Evolutionary conservation across 2,113 vertebrate genomes (phyloP).

Genomic region (Alectura lathami): DNA sequence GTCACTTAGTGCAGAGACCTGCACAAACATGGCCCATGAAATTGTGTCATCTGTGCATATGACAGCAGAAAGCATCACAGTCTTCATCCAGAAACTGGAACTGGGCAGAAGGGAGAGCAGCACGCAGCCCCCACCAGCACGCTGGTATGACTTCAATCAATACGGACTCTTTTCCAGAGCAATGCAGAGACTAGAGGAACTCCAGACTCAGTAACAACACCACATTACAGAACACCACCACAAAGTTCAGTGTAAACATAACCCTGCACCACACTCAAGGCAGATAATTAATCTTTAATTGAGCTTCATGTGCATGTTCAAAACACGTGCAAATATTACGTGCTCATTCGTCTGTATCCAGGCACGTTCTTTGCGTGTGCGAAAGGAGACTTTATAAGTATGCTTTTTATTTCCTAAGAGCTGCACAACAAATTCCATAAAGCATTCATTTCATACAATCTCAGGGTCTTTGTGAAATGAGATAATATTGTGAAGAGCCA

Average conservation of each 20-base stretch:
- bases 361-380: not conserved
- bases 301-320: not conserved
- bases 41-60: not conserved
- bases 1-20: not conserved
- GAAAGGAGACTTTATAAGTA: not conserved
- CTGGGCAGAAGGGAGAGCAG: not conserved
- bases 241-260: not conserved
- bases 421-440: conserved; percentile 38
- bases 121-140: not conserved
- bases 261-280: not conserved
- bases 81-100: not conserved
- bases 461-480: conserved; percentile 30
- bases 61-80: not conserved
- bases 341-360: not conserved
- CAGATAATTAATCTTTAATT: not conserved
- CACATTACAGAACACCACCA: not conserved
- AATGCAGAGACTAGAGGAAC: not conserved
- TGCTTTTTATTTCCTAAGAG: conserved; percentile 27
- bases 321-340: not conserved
- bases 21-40: not conserved
- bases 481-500: not conserved
- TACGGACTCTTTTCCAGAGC: not conserved
- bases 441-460: not conserved
- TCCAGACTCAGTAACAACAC: not conserved
- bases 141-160: not conserved